These are phyloP conservation scores for Prolemur simus DNA, from an alignment of 2,113 vertebrate genomes.

Conservation along the genomic window DNA sequence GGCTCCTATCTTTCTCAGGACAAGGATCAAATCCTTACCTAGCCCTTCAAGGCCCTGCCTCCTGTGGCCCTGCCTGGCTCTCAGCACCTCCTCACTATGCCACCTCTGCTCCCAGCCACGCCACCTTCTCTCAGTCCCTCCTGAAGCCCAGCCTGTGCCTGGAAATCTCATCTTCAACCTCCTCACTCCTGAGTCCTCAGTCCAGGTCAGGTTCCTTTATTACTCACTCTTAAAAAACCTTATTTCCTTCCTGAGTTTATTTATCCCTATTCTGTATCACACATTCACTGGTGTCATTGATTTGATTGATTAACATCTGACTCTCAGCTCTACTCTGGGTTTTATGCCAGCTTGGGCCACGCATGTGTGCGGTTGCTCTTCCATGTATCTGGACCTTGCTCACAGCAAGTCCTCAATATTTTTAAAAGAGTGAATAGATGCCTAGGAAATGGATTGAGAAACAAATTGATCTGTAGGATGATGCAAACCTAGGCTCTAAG, in stretches of 20 bases:
- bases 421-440: not conserved
- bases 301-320: not conserved
- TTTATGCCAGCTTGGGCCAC: not conserved
- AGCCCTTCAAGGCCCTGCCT: not conserved
- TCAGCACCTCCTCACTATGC: not conserved
- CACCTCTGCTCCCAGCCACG: not conserved
- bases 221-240: not conserved
- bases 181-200: not conserved
- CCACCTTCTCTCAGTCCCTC: not conserved
- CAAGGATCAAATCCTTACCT: not conserved
- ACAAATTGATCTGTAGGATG: not conserved
- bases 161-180: not conserved
- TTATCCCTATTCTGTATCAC: not conserved
- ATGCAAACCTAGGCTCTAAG: not conserved
- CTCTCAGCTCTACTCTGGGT: not conserved
- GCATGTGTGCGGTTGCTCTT: not conserved
- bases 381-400: not conserved
- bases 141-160: not conserved
- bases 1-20: not conserved
- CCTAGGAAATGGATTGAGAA: not conserved
- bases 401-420: not conserved
- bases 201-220: not conserved
- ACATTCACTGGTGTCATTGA: not conserved
- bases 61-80: not conserved
- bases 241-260: not conserved